Evolutionary conservation across 1,140 invertebrate species (phyloP), one percentile per base, ranked within the genome.

Genomic region (Drosophila jambulina): DNA sequence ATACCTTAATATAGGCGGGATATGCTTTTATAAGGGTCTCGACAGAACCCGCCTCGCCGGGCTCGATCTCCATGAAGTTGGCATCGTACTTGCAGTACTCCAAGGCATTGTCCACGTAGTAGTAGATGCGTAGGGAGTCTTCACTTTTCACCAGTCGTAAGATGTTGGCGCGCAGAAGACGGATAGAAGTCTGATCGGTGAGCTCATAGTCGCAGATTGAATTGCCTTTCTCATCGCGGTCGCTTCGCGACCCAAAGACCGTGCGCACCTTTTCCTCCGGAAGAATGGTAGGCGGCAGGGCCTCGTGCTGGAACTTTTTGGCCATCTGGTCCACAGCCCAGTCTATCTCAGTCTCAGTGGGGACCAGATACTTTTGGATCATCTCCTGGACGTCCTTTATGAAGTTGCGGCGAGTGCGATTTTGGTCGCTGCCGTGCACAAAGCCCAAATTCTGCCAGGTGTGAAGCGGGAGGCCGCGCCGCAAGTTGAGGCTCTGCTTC

Each of bases 311-410:
- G 74, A 96, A 97, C 67, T 95, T 94, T 82, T 96, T 97, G 3
- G 95, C 96, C 93, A 98, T 94, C 93, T 97, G 95, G 93, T 99
- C 98, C 21, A 96, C 97, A 53, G 96, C 97, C 25, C 95, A 94
- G 93, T 99, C 97, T 45, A 98, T 92, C 23, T 97, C 95, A 12
- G 96, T 92, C 82, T 96, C 94, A 0, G 45, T 46, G 25, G 85
- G 86, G n/a, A 72, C 6, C 25, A 90, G 6, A 56, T 65, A 58
- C 2, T 81, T 56, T 1, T 58, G 21, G 5, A 81, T 51, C 9
- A 86, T 38, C 4, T 71, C 98, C 61, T 95, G 94, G 0, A 97
- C 90, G 94, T 21, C 94, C 3, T 12, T 86, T 1, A 94, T 82
- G 71, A 98, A 95, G 27, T 93, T 82, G 4, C 91, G 82, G 70